Evolutionary conservation across 2,113 vertebrate species (phyloP).

Genomic region (Anoplopoma fimbria): DNA sequence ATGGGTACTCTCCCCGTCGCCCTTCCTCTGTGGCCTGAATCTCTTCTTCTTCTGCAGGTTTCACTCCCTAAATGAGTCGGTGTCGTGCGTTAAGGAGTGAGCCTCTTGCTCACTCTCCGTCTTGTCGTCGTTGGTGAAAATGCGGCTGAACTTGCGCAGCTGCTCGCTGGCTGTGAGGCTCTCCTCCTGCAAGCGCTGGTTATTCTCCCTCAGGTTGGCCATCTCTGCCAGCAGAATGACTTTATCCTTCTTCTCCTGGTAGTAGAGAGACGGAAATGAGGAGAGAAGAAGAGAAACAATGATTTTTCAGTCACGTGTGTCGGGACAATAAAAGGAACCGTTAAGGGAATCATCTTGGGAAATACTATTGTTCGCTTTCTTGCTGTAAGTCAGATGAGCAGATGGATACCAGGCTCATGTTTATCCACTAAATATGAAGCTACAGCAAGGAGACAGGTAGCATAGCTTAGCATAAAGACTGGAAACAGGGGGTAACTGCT

Average conservation of each 20-base stretch:
- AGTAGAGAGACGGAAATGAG: background rate
- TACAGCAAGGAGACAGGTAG: background rate
- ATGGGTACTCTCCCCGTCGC: conserved; percentile 3
- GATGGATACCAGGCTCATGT: background rate
- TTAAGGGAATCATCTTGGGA: background rate
- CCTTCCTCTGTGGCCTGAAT: conserved; percentile 28
- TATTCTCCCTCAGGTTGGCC: conserved; percentile 91
- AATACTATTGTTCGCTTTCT: too few species aligned
- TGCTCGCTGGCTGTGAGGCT: conserved; percentile 89
- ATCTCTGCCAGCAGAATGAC: conserved; percentile 90
- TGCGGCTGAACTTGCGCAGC: conserved; percentile 89
- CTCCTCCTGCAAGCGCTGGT: conserved; percentile 93
- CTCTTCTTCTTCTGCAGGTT: background rate
- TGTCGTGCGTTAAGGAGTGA: conserved; percentile 38
- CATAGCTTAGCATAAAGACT: background rate
- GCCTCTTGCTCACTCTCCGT: conserved; percentile 57
- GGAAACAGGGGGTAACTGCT: background rate
- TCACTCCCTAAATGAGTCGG: conserved; percentile 73
- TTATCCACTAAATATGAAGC: background rate
- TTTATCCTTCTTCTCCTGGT: conserved; percentile 96
- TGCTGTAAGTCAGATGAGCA: too few species aligned
- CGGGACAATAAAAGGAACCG: background rate
- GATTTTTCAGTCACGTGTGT: background rate
- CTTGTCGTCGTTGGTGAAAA: conserved; percentile 83
- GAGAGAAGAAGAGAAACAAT: background rate